Percentiles rank a stretch among this genome's conserved stretches.
phyloP scores from a whole-genome alignment of 2,888 invertebrate species.

The Pyrrhia umbra region DNA sequence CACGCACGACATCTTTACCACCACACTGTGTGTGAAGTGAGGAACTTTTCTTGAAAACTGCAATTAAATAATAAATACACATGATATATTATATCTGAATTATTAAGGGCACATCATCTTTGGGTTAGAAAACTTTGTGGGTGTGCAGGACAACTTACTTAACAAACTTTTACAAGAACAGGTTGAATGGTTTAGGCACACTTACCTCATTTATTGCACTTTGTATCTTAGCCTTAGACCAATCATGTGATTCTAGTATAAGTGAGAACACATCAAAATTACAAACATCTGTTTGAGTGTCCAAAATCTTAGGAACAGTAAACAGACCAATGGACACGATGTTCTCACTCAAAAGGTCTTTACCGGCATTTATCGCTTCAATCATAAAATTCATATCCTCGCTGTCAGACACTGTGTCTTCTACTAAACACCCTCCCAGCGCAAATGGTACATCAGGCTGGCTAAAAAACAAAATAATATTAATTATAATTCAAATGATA shows the following conservation, averaged over 20 bases:
- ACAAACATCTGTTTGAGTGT: slow-evolving; percentile 41
- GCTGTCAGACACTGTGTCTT: slow-evolving; percentile 76
- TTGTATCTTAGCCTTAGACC: slow-evolving; percentile 80
- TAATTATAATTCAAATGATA: not conserved
- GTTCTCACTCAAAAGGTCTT: slow-evolving; percentile 78
- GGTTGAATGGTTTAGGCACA: too few species aligned
- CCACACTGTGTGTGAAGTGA: slow-evolving; percentile 81
- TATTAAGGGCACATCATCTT: too few species aligned
- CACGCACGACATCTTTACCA: slow-evolving; percentile 83
- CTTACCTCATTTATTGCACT: slow-evolving; percentile 79
- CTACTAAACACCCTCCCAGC: slow-evolving; percentile 85
- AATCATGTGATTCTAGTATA: slow-evolving; percentile 79
- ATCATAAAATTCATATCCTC: slow-evolving; percentile 74
- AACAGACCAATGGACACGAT: slow-evolving; percentile 83
- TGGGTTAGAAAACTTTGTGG: too few species aligned
- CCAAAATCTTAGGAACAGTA: slow-evolving; percentile 73
- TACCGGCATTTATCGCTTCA: slow-evolving; percentile 70
- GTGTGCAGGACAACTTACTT: too few species aligned
- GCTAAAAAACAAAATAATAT: slow-evolving; percentile 70
- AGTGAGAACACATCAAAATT: slow-evolving; percentile 84
- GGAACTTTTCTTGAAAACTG: slow-evolving; percentile 84
- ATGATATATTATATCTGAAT: too few species aligned
- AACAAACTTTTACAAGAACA: too few species aligned
- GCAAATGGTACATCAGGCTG: slow-evolving; percentile 85
- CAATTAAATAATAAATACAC: slow-evolving; percentile 46